Conservation (phyloP, 2,797 vertebrate species). For the Gobionotothen gibberifrons region DNA sequence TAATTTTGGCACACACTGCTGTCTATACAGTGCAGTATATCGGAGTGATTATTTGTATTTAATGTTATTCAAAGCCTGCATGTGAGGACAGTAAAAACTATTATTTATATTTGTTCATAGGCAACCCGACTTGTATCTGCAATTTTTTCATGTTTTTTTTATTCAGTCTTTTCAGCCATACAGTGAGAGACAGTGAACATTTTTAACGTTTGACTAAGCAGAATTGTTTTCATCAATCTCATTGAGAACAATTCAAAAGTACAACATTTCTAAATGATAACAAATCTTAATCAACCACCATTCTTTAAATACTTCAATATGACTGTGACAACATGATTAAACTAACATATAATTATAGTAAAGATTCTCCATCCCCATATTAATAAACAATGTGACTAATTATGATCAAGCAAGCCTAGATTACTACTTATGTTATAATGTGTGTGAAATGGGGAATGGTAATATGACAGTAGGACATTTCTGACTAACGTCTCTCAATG, state of each 20-base stretch:
- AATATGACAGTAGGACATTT: neutral
- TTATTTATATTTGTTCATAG: neutral
- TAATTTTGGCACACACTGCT: too few species aligned
- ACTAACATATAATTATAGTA: conserved; percentile 35
- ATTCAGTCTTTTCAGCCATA: neutral
- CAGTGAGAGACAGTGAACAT: neutral
- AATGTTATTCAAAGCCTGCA: neutral
- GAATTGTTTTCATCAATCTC: conserved; percentile 9
- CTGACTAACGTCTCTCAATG: conserved; percentile 16
- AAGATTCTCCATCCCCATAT: conserved; percentile 23
- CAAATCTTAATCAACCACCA: conserved; percentile 6
- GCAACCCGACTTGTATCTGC: neutral
- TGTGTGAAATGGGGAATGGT: conserved; percentile 34
- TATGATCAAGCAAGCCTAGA: conserved; percentile 11
- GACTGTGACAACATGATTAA: conserved; percentile 28
- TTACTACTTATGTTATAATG: conserved; percentile 16
- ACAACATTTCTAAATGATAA: conserved; percentile 14
- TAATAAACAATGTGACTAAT: conserved; percentile 33
- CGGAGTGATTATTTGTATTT: neutral
- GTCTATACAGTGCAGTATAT: neutral
- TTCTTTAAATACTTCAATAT: conserved; percentile 46
- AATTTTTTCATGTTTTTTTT: neutral
- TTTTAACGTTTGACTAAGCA: conserved; percentile 3
- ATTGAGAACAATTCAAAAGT: conserved; percentile 11
- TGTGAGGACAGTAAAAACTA: neutral